Percentiles rank a stretch among this genome's conserved stretches.
These are phyloP conservation scores for Virgularia gustaviana DNA, from an alignment of 92 coral and sea anemone species.

Conservation along the genomic window DNA sequence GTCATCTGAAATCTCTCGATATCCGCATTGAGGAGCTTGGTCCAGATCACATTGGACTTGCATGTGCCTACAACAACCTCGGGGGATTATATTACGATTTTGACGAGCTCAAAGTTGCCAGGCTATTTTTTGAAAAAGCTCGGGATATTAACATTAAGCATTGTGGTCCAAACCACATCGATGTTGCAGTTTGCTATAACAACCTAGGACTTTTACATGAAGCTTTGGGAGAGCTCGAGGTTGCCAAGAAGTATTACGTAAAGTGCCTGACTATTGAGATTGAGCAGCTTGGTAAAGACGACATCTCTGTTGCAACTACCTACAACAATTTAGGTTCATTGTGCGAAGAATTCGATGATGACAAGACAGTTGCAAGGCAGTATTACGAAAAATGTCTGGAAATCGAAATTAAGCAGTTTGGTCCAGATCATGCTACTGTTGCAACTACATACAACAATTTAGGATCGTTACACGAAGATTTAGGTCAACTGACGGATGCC, in stretches of 20 bases:
- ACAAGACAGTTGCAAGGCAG: constrained; percentile 21
- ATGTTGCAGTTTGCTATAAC: background rate
- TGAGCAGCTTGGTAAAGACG: background rate
- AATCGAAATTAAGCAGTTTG: background rate
- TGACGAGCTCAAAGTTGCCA: background rate
- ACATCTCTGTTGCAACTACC: background rate
- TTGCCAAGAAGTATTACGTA: background rate
- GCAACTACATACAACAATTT: constrained; percentile 7
- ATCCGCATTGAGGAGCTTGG: too few species aligned
- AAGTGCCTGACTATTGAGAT: background rate
- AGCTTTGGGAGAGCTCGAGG: background rate
- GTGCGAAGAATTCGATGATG: background rate
- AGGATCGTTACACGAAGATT: constrained; percentile 27
- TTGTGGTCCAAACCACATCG: background rate
- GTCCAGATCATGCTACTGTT: background rate
- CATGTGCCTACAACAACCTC: background rate
- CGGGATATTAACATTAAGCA: background rate
- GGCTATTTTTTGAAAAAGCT: background rate
- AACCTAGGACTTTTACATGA: background rate
- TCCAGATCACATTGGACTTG: background rate
- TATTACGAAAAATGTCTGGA: constrained; percentile 21
- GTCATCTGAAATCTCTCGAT: background rate
- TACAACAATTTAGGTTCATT: constrained; percentile 7
- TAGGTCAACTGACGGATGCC: constrained; percentile 23
- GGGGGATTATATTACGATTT: background rate